Evolutionary conservation across 2,888 invertebrate genomes (phyloP), one percentile per base, ranked within the genome.

Genomic region (Meteorus colon): DNA sequence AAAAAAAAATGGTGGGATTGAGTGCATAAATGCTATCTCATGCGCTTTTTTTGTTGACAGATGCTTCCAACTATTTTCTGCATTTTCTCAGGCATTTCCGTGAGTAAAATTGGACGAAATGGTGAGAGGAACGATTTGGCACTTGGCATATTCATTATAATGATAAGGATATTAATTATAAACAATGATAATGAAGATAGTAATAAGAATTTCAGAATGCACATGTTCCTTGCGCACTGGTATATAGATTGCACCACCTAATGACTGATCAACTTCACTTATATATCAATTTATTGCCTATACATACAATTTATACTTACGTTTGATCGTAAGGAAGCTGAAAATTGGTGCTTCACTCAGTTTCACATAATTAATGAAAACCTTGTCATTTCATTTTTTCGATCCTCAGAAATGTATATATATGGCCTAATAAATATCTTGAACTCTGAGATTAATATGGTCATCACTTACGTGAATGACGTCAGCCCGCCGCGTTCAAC

Each of bases 221-320:
- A 62, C 62, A 62, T 62, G 62, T 62, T 62, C 62, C 29, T 4
- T 12, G 31, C 62, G 62, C 62, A 62, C 62, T 62, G 31, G 29
- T 31, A 62, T 31, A 16, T 29, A 31, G 31, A 62, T 12, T 29
- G 34, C 29, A 60, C 60, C 27, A 10, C 8, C 8, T 29, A 27
- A 27, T 10, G 60, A 60, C 16, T 8, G 24, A 12, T 34, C 34
- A 27, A 14, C 12, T 10, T 2, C 31, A 62, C 31, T 16, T 16
- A 62, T 29, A 62, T 29, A 31, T 29, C 19, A 60, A n/a, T 60
- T 10, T 4, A 29, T 29, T 29, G 14, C 10, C 1, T 24, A 2
- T 27, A 5, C 59, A 27, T 27, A 27, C 27, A 62, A 12, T 62
- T 19, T 29, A 16, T 27, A 62, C 4, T 29, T 29, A 62, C 31